Evolutionary conservation across 1,140 invertebrate genomes (phyloP), one percentile per base, ranked within the genome.

Genomic region (Philaenus spumarius): DNA sequence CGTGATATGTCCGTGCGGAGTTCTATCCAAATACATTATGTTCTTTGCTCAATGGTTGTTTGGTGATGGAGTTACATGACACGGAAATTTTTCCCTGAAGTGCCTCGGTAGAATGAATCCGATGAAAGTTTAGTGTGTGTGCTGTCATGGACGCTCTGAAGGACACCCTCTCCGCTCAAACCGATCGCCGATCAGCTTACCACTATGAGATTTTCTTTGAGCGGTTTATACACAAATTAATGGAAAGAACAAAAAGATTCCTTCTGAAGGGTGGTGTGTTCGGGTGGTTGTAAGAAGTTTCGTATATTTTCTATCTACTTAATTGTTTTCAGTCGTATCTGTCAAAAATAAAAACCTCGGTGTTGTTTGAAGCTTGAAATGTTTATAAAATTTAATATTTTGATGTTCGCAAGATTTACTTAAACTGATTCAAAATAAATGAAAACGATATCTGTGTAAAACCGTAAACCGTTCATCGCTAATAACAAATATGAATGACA

Each of bases 81-180:
- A 63, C 57, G 59, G 64, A 61, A 61, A 61, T 43, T 43, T 59
- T 64, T 63, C 58, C 62, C 59, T 56, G 59, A 65, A 65, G 63
- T 65, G 63, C 63, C 63, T 65, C 63, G 59, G 60, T 65, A 65
- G 62, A 53, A 53, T 54, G 51, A 43, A 53, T 47, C 50, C 58
- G 59, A 59, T 64, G 59, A 61, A 58, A 54, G 43, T 53, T 47
- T 60, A 52, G 60, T 60, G 54, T 57, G 57, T 45, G 54, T 58
- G 52, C 14, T 42, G 53, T 55, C 48, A 37, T 24, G 22, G 15
- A 47, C 45, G 26, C 26, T 30, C 26, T 30, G 9, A 30, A 5
- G 15, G 45, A 5, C 22, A 14, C 3, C 12, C 2, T 23, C 2
- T 23, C 42, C 45, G 23, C 4, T 47, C 12, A 47, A 47, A n/a